Evolutionary conservation across 2,888 invertebrate species (phyloP), one percentile per base, ranked within the genome.

Genomic region (Metacarcinus magister): DNA sequence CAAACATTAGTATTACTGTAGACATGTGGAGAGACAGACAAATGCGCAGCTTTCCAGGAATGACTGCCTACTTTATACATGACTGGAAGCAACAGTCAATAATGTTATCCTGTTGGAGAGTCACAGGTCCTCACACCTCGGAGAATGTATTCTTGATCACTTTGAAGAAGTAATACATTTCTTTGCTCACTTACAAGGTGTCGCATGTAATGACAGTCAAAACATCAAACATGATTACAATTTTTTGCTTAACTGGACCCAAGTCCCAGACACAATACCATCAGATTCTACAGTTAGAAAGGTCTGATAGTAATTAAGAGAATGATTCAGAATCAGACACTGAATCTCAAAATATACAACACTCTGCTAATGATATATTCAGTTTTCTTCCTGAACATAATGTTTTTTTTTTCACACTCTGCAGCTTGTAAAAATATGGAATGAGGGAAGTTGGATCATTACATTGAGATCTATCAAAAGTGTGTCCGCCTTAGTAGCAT

Each of bases 41-140:
- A 90, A 90, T 28, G 39, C 89, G 89, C 39, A 90, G 89, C 89
- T 90, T 90, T 90, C 89, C 7, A 90, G 89, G 89, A 90, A 39
- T 90, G 39, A 90, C 89, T 90, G 89, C 39, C 89, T 10, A 90
- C 89, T 90, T 90, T 28, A 90, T 90, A 39, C 89, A 90, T 90
- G 89, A 90, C 89, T 90, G 89, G 32, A 90, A 90, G 89, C 89
- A 32, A 32, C 5, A 90, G 10, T 90, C 89, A 32, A 90, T 82
- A 19, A 82, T 90, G 89, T 90, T 90, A 90, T 90, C 89, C 89
- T 90, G 89, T 90, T 39, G 89, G 28, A 90, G 39, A 90, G 16
- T 90, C 16, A 90, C 89, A 92, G 92, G 92, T 92, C 46, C 13
- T 48, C 92, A 92, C 5, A 92, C 92, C n/a, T 48, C 48, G 7